Conservation (phyloP, 1,140 invertebrate species). For the Magallana angulata region DNA sequence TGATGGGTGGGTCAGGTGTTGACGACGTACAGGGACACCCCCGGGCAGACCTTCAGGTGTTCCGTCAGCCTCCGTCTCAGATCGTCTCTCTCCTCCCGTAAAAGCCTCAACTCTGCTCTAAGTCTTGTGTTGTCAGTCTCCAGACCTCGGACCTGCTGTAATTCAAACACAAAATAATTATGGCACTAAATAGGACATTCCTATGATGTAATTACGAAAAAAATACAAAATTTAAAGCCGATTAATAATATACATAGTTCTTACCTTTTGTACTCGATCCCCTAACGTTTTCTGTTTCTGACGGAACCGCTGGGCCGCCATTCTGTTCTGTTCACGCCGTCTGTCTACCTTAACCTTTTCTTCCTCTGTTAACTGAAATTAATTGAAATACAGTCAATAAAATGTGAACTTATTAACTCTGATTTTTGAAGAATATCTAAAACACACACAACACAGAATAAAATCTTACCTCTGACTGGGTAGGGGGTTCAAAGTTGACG, state of each 20-base stretch:
- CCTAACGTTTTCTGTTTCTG: slow-evolving; percentile 59
- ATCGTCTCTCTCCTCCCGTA: slow-evolving; percentile 56
- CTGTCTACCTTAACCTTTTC: slow-evolving; percentile 62
- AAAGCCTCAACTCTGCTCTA: slow-evolving; percentile 42
- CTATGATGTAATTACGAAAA: neutral
- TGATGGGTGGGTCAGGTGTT: neutral
- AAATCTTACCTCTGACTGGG: slow-evolving; percentile 4
- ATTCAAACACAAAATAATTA: slow-evolving; percentile 16
- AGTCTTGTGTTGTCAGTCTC: slow-evolving; percentile 57
- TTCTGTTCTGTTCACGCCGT: slow-evolving; percentile 65
- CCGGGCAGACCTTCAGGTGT: slow-evolving; percentile 61
- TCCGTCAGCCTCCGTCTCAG: slow-evolving; percentile 49
- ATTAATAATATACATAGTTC: neutral
- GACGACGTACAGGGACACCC: neutral
- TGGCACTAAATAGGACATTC: neutral
- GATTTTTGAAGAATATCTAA: neutral
- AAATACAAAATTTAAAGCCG: neutral
- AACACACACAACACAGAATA: neutral
- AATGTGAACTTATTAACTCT: neutral
- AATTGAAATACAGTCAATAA: neutral
- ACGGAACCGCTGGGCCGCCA: slow-evolving; percentile 66
- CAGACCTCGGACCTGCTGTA: slow-evolving; percentile 60
- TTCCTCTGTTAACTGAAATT: slow-evolving; percentile 61
- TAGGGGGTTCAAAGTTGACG: slow-evolving; percentile 67
- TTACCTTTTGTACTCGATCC: slow-evolving; percentile 59